Percentiles rank a stretch among this genome's conserved stretches.
Evolutionary conservation across 1,140 invertebrate species (phyloP).

Genomic region (Neodiprion fabricii): DNA sequence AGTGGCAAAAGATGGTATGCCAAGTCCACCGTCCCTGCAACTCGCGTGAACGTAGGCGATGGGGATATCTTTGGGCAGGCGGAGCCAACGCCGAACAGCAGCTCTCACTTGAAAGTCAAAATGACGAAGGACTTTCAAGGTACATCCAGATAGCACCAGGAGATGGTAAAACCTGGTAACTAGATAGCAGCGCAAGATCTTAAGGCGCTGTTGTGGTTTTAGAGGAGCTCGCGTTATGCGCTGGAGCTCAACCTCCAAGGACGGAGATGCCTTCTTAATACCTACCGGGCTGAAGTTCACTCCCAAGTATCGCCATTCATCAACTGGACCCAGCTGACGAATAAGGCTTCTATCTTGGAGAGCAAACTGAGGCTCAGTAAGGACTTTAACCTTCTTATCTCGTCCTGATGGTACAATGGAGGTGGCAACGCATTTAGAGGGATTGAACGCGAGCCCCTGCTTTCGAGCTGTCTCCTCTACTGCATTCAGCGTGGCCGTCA

Average conservation of each 20-base stretch:
- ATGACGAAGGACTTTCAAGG: conserved; percentile 30
- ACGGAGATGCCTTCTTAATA: conserved; percentile 16
- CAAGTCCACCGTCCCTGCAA: conserved; percentile 37
- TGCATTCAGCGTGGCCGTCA: neutral
- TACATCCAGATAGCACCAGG: conserved; percentile 34
- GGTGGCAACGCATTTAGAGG: conserved; percentile 43
- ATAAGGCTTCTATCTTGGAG: conserved; percentile 22
- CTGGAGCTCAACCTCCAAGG: conserved; percentile 19
- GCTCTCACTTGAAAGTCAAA: conserved; percentile 40
- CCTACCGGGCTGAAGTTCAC: conserved; percentile 36
- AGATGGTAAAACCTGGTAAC: conserved; percentile 41
- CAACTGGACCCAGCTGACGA: conserved; percentile 19
- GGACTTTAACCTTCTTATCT: conserved; percentile 39
- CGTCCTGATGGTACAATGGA: conserved; percentile 35
- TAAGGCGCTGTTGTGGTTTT: conserved; percentile 45
- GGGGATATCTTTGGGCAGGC: conserved; percentile 40
- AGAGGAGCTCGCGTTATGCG: conserved; percentile 42
- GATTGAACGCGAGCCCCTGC: conserved; percentile 44
- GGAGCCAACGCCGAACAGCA: conserved; percentile 40
- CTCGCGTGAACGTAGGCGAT: conserved; percentile 41
- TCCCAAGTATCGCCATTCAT: conserved; percentile 46
- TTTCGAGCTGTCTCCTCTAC: conserved; percentile 19
- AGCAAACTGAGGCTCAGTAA: conserved; percentile 19
- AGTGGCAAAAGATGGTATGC: conserved; percentile 27
- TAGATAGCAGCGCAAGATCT: conserved; percentile 35